Conservation (phyloP, 2,888 invertebrate species). For the Clusia tigrina region DNA sequence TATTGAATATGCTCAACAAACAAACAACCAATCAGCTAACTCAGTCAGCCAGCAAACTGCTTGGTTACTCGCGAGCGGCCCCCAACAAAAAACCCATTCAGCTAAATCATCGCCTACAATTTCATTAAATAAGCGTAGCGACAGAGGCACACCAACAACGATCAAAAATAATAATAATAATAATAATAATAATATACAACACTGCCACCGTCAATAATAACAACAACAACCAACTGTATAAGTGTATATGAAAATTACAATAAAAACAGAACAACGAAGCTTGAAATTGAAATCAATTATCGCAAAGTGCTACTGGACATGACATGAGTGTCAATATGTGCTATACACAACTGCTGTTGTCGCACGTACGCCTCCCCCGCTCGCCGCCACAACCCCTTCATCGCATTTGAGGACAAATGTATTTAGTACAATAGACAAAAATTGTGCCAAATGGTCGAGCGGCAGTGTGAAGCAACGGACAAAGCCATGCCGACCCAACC, state of each 20-base stretch:
- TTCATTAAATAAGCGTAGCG: background rate
- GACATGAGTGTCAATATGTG: slow-evolving; percentile 53
- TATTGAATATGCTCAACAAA: background rate
- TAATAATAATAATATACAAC: background rate
- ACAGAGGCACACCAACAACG: background rate
- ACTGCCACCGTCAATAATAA: background rate
- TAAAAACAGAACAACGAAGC: slow-evolving; percentile 10
- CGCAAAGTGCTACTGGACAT: slow-evolving; percentile 57
- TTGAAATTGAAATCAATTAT: slow-evolving; percentile 56
- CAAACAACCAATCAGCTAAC: too few species aligned
- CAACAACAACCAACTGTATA: background rate
- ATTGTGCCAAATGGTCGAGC: slow-evolving; percentile 39
- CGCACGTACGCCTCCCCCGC: background rate
- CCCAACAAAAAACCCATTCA: background rate
- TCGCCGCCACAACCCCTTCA: slow-evolving; percentile 31
- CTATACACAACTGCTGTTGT: background rate
- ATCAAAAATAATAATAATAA: background rate
- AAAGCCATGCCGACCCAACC: too few species aligned
- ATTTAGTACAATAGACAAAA: slow-evolving; percentile 29
- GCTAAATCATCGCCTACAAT: background rate
- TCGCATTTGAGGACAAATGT: slow-evolving; percentile 29
- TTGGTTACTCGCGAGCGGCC: background rate
- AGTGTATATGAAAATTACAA: background rate
- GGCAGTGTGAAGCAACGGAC: background rate
- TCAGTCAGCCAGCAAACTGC: too few species aligned